Evolutionary conservation across 2,888 invertebrate genomes (phyloP), one percentile per base, ranked within the genome.

Genomic region (Dilophus febrilis): DNA sequence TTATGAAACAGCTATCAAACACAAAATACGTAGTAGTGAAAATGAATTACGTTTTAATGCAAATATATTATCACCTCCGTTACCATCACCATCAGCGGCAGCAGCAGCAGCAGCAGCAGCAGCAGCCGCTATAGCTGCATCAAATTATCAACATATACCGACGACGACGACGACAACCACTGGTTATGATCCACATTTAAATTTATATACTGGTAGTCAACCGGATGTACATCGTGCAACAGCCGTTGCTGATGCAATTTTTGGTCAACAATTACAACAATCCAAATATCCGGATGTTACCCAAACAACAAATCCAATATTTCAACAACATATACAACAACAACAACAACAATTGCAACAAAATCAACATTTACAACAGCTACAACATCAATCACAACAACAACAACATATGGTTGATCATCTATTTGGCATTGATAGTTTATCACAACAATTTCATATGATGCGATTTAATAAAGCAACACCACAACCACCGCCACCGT

Each of bases 1-100:
- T 64, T 95, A 95, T 60, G 91, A 92, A 56, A 87, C 88, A 0
- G 91, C 92, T 12, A 71, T 94, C 44, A 84, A 85, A 56, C 80
- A 85, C 51, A 87, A 87, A 56, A 82, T 83, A 59, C 68, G 74
- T 36, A 71, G 67, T 22, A 67, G 67, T n/a, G 61, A 67, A n/a
- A 62, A 62, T 41, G 66, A 67, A 47, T 52, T 59, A 43, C 49
- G 54, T 8, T 22, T 3, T 22, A n/a, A n/a, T n/a, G n/a, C n/a
- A n/a, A n/a, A n/a, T n/a, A n/a, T n/a, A n/a, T 46, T 51, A 27
- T 35, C 42, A 47, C 18, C 26, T 34, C 12, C 17, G n/a, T 4
- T 22, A 22, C 4, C 8, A 22, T 8, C 4, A 22, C 22, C 4
- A 6, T 22, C 8, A 22, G 5, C 4, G 8, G 8, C 4, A 8